A percentile compares a stretch with the other conserved stretches of the same genome.
These are phyloP conservation scores for Deroplatys truncata DNA, from an alignment of 2,888 invertebrate species.

Conservation along the genomic window DNA sequence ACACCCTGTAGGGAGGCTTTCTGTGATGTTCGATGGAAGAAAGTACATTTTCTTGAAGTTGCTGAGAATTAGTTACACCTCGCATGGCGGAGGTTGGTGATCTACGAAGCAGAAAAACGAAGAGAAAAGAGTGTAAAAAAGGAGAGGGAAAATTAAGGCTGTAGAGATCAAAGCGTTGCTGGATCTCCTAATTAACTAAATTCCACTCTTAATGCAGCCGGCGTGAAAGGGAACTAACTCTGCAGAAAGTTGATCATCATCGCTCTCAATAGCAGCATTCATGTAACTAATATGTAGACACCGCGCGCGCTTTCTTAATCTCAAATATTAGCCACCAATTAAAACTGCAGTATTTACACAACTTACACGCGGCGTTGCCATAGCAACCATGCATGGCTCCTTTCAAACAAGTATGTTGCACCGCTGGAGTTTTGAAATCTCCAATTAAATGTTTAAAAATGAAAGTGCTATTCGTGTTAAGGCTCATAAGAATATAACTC, in stretches of 20 bases:
- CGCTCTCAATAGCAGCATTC: too few species aligned
- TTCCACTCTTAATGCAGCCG: neutral
- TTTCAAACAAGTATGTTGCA: too few species aligned
- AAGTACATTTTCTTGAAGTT: neutral
- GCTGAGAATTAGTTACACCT: neutral
- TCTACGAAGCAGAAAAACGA: neutral
- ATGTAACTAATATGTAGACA: too few species aligned
- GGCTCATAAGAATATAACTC: too few species aligned
- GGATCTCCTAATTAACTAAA: neutral
- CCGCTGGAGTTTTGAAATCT: too few species aligned
- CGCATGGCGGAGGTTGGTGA: neutral
- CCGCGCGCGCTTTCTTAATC: too few species aligned
- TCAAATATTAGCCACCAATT: too few species aligned
- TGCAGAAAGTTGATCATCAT: neutral
- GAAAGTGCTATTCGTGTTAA: too few species aligned
- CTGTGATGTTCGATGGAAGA: neutral
- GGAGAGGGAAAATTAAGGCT: neutral
- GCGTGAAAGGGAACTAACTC: neutral
- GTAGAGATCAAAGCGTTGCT: neutral
- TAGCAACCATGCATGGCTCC: too few species aligned
- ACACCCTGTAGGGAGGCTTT: neutral
- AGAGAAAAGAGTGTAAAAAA: neutral
- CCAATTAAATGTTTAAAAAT: too few species aligned
- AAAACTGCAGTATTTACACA: too few species aligned
- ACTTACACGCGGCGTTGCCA: too few species aligned